Percentiles rank a stretch among this genome's conserved stretches.
Evolutionary conservation across 2,113 vertebrate genomes (phyloP).

Genomic region (Uropsilus gracilis): DNA sequence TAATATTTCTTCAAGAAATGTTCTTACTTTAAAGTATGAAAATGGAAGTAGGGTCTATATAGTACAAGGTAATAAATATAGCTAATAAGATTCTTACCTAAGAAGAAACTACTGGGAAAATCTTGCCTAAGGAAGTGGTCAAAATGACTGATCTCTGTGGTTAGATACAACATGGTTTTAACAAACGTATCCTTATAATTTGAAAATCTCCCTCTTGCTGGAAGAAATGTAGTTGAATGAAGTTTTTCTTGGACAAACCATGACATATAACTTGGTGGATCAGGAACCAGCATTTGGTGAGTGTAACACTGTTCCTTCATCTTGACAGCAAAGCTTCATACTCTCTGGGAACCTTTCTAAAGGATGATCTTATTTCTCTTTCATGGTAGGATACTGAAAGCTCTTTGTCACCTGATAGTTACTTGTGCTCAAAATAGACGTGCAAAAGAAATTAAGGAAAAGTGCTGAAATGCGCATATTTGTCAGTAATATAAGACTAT

Average conservation of each 20-base stretch:
- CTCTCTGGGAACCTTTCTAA: not conserved
- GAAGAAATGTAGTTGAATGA: not conserved
- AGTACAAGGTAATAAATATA: not conserved
- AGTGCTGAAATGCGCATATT: constrained; percentile 2
- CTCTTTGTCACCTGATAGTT: not conserved
- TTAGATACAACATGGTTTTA: not conserved
- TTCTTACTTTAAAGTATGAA: not conserved
- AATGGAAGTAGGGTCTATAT: not conserved
- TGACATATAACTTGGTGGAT: not conserved
- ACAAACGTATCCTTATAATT: not conserved
- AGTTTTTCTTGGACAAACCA: not conserved
- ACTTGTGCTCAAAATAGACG: constrained; percentile 41
- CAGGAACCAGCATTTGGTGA: not conserved
- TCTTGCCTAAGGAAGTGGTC: not conserved
- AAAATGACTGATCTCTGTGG: not conserved
- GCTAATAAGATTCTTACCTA: not conserved
- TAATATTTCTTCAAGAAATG: constrained; percentile 4
- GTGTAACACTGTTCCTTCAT: not conserved
- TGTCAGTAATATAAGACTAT: constrained; percentile 39
- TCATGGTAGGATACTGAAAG: not conserved
- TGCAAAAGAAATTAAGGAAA: not conserved
- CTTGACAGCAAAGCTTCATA: not conserved
- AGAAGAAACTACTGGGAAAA: not conserved
- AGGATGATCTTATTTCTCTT: not conserved
- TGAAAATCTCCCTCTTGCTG: not conserved